A percentile compares a stretch with the other conserved stretches of the same genome.
Evolutionary conservation across 2,888 invertebrate species (phyloP).

Genomic region (Phalera bucephala): DNA sequence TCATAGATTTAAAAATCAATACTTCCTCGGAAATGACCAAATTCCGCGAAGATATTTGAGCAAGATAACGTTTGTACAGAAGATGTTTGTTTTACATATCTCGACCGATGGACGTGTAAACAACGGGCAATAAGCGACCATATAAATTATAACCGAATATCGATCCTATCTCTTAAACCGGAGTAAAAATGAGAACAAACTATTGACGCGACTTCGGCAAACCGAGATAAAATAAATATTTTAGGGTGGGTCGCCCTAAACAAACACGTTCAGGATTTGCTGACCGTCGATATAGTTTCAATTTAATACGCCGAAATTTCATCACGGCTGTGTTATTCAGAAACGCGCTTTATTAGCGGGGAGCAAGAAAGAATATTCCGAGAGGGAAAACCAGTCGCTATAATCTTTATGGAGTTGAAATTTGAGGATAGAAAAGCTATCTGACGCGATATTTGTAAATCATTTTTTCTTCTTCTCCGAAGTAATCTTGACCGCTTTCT

Average conservation of each 20-base stretch:
- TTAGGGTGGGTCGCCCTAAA: conserved; percentile 82
- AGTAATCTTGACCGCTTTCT: conserved; percentile 40
- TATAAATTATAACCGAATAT: conserved; percentile 76
- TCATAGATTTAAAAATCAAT: conserved; percentile 63
- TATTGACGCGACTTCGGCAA: conserved; percentile 81
- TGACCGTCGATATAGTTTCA: conserved; percentile 82
- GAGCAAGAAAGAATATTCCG: conserved; percentile 35
- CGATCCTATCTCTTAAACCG: conserved; percentile 70
- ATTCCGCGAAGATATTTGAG: conserved; percentile 75
- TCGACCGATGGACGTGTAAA: conserved; percentile 57
- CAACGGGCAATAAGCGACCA: conserved; percentile 58
- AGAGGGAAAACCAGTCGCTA: conserved; percentile 23
- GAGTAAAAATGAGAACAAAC: conserved; percentile 76
- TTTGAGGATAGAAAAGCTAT: conserved; percentile 45
- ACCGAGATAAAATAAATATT: conserved; percentile 83
- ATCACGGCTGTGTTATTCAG: conserved; percentile 51
- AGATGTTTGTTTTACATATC: conserved; percentile 76
- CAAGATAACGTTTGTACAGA: conserved; percentile 71
- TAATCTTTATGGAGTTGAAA: conserved; percentile 35
- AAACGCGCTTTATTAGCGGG: conserved; percentile 44
- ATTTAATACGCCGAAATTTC: conserved; percentile 81
- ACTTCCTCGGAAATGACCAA: conserved; percentile 51
- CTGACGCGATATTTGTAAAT: conserved; percentile 59
- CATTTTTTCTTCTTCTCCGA: conserved; percentile 47
- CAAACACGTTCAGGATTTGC: conserved; percentile 80